These are phyloP conservation scores for Chloebia gouldiae DNA, from an alignment of 2,113 vertebrate species.

Conservation along the genomic window DNA sequence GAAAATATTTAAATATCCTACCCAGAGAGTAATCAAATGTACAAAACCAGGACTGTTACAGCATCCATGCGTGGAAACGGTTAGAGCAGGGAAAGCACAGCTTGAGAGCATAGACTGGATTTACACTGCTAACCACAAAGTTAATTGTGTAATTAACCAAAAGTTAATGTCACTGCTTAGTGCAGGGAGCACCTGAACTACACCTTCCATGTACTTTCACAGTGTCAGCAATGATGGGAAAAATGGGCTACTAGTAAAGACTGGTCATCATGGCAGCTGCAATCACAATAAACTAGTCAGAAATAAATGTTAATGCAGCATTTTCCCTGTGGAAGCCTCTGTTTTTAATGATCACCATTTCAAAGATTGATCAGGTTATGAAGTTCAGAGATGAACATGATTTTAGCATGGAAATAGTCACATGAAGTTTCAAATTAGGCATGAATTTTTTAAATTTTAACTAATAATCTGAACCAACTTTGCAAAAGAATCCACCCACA, in stretches of 20 bases:
- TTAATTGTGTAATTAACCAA: not conserved
- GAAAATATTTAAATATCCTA: not conserved
- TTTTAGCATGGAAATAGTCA: not conserved
- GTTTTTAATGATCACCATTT: not conserved
- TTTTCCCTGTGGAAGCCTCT: not conserved
- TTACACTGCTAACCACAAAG: not conserved
- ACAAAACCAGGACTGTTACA: not conserved
- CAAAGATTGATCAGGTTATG: not conserved
- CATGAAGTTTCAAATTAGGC: not conserved
- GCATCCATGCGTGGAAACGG: not conserved
- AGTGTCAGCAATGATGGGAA: not conserved
- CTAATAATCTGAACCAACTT: not conserved
- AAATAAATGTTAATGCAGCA: not conserved
- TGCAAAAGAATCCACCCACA: not conserved
- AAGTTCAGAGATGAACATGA: not conserved
- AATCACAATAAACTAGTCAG: not conserved
- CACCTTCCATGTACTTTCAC: not conserved
- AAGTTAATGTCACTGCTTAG: not conserved
- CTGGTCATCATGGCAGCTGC: not conserved
- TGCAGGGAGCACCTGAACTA: not conserved
- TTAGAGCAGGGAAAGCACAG: not conserved
- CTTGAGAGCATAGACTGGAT: not conserved
- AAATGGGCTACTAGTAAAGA: not conserved
- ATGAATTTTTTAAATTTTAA: not conserved
- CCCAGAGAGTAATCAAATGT: not conserved